A percentile compares a stretch with the other conserved stretches of the same genome.
These are phyloP conservation scores for Danio kyathit DNA, from an alignment of 2,797 vertebrate genomes.

Conservation along the genomic window DNA sequence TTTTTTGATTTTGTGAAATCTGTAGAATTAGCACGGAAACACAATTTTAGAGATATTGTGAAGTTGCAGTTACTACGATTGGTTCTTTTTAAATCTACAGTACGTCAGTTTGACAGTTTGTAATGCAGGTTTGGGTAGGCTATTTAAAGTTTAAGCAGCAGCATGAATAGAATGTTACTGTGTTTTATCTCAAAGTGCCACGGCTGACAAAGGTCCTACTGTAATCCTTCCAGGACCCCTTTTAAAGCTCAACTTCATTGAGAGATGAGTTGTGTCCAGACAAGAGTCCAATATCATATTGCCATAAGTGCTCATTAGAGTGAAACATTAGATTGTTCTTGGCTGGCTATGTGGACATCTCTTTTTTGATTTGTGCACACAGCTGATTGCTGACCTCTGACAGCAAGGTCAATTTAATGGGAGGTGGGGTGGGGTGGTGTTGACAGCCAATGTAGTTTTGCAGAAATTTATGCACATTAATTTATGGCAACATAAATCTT, in stretches of 20 bases:
- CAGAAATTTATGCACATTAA: not conserved
- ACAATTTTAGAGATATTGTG: not conserved
- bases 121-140: not conserved
- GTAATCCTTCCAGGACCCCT: constrained; percentile 34
- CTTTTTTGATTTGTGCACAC: constrained; percentile 40
- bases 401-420: constrained; percentile 32
- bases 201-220: constrained; percentile 27
- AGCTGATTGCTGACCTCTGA: constrained; percentile 49
- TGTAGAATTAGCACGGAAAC: not conserved
- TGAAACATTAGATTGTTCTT: constrained; percentile 60
- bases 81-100: not conserved
- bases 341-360: constrained; percentile 38
- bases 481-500: constrained; percentile 22
- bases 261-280: constrained; percentile 48
- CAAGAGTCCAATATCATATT: constrained; percentile 59
- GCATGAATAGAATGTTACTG: not conserved
- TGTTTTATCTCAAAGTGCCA: constrained; percentile 16
- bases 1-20: not conserved
- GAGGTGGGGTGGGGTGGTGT: not conserved
- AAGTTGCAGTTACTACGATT: not conserved
- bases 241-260: constrained; percentile 49
- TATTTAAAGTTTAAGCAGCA: constrained; percentile 20
- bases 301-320: constrained; percentile 57
- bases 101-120: not conserved
- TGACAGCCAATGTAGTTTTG: not conserved